Evolutionary conservation across 2,113 vertebrate genomes (phyloP).

Genomic region (Blennius ocellaris): DNA sequence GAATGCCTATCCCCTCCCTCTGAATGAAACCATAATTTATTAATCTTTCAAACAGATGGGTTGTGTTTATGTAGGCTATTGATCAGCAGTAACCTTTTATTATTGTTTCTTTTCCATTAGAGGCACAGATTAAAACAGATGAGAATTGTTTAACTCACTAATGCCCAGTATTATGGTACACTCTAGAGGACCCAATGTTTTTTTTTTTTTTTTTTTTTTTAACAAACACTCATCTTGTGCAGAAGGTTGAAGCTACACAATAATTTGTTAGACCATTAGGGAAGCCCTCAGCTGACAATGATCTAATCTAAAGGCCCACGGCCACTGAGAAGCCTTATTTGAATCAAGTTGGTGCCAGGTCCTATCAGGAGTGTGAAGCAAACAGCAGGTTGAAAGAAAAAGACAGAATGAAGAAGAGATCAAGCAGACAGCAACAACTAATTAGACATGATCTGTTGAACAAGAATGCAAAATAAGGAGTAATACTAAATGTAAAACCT

Average conservation of each 20-base stretch:
- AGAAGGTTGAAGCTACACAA: constrained; percentile 56
- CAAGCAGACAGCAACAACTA: constrained; percentile 13
- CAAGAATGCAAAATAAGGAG: neutral
- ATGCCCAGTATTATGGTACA: constrained; percentile 26
- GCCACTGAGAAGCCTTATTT: constrained; percentile 72
- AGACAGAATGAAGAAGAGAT: constrained; percentile 55
- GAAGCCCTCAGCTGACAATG: constrained; percentile 59
- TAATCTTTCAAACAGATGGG: constrained; percentile 74
- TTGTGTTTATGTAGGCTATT: constrained; percentile 68
- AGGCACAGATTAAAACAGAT: constrained; percentile 78
- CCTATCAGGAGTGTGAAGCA: constrained; percentile 52
- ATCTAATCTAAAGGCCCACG: constrained; percentile 67
- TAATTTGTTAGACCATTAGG: constrained; percentile 75
- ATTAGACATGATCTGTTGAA: neutral
- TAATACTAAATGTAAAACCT: neutral
- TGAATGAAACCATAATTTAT: constrained; percentile 75
- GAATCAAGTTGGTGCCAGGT: constrained; percentile 70
- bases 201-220: neutral
- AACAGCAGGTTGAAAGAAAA: constrained; percentile 47
- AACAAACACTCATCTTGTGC: constrained; percentile 43
- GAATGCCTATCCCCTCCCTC: constrained; percentile 62
- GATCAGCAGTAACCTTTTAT: constrained; percentile 81
- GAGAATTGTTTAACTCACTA: constrained; percentile 65
- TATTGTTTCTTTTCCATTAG: constrained; percentile 79
- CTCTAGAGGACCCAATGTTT: constrained; percentile 55